phyloP scores from a whole-genome alignment of 92 coral and sea anemone genomes.

The Anthopleura xanthogrammica region DNA sequence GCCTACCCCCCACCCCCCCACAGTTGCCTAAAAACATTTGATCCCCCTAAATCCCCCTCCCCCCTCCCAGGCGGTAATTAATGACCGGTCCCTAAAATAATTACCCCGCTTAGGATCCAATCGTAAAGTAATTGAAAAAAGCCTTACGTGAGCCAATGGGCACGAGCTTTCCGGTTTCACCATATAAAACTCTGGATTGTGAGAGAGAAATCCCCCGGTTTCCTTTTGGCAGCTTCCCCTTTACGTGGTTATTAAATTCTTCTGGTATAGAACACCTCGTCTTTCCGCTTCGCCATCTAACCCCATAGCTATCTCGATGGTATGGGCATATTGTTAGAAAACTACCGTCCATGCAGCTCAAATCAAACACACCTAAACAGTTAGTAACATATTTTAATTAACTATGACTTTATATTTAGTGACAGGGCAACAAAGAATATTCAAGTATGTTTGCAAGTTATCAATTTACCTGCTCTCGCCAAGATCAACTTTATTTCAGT shows the following conservation, averaged over 20 bases:
- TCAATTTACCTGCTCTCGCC: slow-evolving; percentile 40
- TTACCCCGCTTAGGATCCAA: too few relatives aligned
- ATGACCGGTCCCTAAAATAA: too few relatives aligned
- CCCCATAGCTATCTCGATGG: slow-evolving; percentile 49
- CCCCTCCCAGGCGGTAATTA: too few relatives aligned
- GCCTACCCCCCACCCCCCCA: too few relatives aligned
- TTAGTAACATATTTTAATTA: not conserved
- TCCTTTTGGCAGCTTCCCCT: slow-evolving; percentile 23
- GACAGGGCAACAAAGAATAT: not conserved
- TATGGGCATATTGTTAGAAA: slow-evolving; percentile 39
- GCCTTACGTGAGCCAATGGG: slow-evolving; percentile 49
- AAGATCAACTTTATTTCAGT: slow-evolving; percentile 19
- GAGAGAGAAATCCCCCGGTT: slow-evolving; percentile 35
- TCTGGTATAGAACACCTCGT: slow-evolving; percentile 42
- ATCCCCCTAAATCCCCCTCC: too few relatives aligned
- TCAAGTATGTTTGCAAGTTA: not conserved
- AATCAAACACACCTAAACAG: not conserved
- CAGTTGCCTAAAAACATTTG: too few relatives aligned
- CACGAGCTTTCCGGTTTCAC: slow-evolving; percentile 29
- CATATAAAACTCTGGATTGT: slow-evolving; percentile 34
- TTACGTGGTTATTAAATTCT: slow-evolving; percentile 17
- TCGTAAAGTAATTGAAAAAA: not conserved
- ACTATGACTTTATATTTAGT: not conserved
- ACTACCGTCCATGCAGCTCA: not conserved
- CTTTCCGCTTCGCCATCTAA: slow-evolving; percentile 49